phyloP scores from a whole-genome alignment of 2,888 invertebrate genomes.

The Parascotia fuliginaria region DNA sequence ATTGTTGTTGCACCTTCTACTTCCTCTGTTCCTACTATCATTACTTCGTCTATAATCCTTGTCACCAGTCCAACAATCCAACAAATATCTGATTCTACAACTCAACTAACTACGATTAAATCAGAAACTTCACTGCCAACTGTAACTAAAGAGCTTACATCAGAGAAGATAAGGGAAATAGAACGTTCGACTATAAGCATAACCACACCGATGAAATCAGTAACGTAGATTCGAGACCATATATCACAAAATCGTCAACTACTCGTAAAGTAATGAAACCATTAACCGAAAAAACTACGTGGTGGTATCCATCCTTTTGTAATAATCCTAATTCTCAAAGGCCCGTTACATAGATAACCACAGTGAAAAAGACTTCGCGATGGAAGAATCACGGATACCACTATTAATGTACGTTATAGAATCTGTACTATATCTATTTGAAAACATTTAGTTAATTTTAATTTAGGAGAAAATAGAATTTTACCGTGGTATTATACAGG shows the following conservation, averaged over 20 bases:
- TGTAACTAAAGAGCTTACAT: no score
- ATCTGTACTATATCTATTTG: neutral
- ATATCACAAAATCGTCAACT: no score
- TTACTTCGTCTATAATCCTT: neutral
- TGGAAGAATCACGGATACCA: constrained; percentile 10
- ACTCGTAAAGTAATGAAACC: neutral
- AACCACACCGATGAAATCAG: no score
- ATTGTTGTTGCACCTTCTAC: neutral
- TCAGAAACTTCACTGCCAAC: neutral
- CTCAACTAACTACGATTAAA: neutral
- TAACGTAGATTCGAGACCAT: no score
- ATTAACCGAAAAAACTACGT: neutral
- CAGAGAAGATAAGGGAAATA: neutral
- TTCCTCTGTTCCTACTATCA: neutral
- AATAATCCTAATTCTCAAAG: constrained; percentile 41
- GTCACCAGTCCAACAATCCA: neutral
- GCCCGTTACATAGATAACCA: constrained; percentile 46
- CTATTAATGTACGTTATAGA: constrained; percentile 9
- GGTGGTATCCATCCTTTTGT: constrained; percentile 32
- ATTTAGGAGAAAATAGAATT: neutral
- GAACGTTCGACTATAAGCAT: no score
- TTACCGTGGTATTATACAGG: neutral
- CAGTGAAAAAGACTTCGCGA: constrained; percentile 9
- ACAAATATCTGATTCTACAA: no score
- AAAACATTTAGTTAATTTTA: no score